These are phyloP conservation scores for Mobula hypostoma DNA, from an alignment of 2,113 vertebrate genomes.

Conservation along the genomic window DNA sequence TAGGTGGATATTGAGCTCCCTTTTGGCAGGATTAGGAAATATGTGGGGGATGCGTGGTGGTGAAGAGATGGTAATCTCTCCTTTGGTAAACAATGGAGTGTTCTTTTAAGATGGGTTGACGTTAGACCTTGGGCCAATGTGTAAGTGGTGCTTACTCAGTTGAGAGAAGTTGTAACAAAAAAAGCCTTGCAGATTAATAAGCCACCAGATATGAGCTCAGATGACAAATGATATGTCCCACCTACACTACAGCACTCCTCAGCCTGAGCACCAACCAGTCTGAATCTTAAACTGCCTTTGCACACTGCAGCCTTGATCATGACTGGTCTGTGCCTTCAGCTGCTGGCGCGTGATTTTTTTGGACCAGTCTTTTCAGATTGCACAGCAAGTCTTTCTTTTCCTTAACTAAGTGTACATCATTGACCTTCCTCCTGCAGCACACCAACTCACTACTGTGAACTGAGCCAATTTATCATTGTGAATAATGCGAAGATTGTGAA, in stretches of 20 bases:
- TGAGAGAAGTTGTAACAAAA: background rate
- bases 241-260: too few species aligned
- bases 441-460: background rate
- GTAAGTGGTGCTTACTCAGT: background rate
- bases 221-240: background rate
- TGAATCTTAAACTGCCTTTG: background rate
- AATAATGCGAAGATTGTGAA: background rate
- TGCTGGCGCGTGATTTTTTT: background rate
- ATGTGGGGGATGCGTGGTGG: too few species aligned
- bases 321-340: background rate
- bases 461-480: background rate
- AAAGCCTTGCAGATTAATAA: background rate
- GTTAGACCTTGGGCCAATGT: too few species aligned
- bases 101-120: too few species aligned
- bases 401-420: constrained; percentile 29
- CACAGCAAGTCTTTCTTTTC: background rate
- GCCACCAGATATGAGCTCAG: background rate
- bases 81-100: too few species aligned
- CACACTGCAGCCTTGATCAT: too few species aligned
- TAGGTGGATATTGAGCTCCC: too few species aligned
- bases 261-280: background rate
- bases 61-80: too few species aligned
- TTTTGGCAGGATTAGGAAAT: too few species aligned
- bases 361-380: background rate
- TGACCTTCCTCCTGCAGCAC: constrained; percentile 3